These are phyloP conservation scores for Mastomys natalensis DNA, from an alignment of 2,113 vertebrate genomes.

Conservation along the genomic window DNA sequence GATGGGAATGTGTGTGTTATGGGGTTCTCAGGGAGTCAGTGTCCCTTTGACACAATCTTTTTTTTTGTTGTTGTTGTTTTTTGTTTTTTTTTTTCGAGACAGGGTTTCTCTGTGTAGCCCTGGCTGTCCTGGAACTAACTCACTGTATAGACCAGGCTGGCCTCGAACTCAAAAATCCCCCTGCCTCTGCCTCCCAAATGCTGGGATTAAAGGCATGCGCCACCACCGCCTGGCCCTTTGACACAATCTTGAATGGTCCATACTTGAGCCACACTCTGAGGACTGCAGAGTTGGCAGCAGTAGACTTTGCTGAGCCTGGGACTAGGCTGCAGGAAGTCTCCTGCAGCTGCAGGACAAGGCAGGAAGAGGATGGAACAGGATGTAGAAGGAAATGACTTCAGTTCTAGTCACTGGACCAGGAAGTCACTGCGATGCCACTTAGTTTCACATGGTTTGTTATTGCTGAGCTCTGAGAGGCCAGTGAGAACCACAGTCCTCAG, in stretches of 20 bases:
- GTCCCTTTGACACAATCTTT: too few species aligned
- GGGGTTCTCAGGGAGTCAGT: neutral
- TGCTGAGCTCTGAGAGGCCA: neutral
- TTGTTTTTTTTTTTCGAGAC: too few species aligned
- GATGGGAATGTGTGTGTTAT: neutral
- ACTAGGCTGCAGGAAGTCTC: neutral
- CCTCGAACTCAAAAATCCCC: too few species aligned
- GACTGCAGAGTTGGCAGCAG: neutral
- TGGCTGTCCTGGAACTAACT: too few species aligned
- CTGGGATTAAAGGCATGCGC: too few species aligned
- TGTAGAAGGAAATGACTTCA: neutral
- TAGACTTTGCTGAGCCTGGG: neutral
- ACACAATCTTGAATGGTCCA: neutral
- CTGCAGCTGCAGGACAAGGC: neutral
- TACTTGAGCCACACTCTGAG: neutral
- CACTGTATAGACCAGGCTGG: too few species aligned
- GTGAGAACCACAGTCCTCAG: neutral
- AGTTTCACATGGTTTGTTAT: neutral
- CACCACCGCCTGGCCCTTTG: too few species aligned
- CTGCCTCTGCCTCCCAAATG: too few species aligned
- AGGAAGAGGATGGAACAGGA: neutral
- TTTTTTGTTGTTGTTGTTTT: too few species aligned
- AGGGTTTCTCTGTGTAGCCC: too few species aligned
- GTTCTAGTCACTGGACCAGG: conserved; percentile 8
- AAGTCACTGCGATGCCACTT: neutral